phyloP scores from a whole-genome alignment of 92 coral and sea anemone genomes.

The Heliopora coerulea region DNA sequence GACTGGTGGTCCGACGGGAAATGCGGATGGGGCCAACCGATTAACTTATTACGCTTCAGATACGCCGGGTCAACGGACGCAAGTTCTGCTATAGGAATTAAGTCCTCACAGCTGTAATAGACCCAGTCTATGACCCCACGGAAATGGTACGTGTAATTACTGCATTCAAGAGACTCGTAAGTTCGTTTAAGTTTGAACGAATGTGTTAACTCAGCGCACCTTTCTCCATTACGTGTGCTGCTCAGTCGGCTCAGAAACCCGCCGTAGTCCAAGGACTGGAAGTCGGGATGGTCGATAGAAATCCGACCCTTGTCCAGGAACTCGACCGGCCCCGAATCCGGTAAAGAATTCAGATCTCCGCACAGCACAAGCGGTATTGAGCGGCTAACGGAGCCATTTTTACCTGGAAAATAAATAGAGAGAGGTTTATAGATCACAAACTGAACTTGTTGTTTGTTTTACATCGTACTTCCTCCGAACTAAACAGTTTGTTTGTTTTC shows the following conservation, averaged over 20 bases:
- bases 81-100: conserved; percentile 79
- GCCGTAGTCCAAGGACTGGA: conserved; percentile 90
- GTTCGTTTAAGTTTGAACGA: conserved; percentile 82
- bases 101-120: conserved; percentile 76
- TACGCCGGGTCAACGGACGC: conserved; percentile 80
- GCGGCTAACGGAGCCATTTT: conserved; percentile 90
- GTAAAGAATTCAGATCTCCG: conserved; percentile 97
- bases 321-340: conserved; percentile 93
- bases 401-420: conserved; percentile 56
- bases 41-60: conserved; percentile 79
- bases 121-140: conserved; percentile 94
- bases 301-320: conserved; percentile 93
- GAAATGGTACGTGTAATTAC: conserved; percentile 88
- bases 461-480: too few species aligned
- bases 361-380: conserved; percentile 90
- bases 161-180: conserved; percentile 79
- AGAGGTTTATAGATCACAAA: too few species aligned
- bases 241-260: conserved; percentile 90
- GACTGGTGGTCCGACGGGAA: conserved; percentile 99
- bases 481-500: too few species aligned
- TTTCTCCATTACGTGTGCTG: conserved; percentile 75
- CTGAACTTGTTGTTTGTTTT: neutral
- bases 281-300: conserved; percentile 86
- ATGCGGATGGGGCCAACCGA: conserved; percentile 99
- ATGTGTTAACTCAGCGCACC: conserved; percentile 83